Evolutionary conservation across 2,888 invertebrate genomes (phyloP), one percentile per base, ranked within the genome.

Genomic region (Malacosoma neustria): DNA sequence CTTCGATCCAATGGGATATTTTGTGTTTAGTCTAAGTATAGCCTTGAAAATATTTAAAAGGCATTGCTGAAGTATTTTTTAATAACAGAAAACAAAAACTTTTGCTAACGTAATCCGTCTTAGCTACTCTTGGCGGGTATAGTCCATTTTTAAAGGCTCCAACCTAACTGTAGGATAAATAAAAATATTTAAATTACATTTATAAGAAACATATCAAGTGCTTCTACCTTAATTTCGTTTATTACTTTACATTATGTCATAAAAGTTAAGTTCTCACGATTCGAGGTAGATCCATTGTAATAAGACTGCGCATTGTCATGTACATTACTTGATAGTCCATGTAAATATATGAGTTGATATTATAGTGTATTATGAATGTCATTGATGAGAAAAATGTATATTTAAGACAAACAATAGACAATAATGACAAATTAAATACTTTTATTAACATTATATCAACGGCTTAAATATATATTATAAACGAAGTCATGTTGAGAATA

Each of bases 211-310:
- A 22, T 3, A 7, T 7, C 22, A 22, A 22, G 2, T 22, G 22
- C 9, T 5, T 22, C 9, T 22, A 22, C 22, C 22, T 30, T 38
- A 38, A 38, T 38, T 34, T 32, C 32, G 36, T 33, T 22, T 22
- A 22, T 22, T 30, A 32, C 22, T 12, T 13, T n/a, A 13, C 33
- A 30, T 39, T 39, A 39, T 39, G 39, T 39, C 39, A 39, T 30
- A 29, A 30, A 14, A 30, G 12, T 33, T 30, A 14, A 11, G 11
- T 37, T 37, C 37, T 33, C 37, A 37, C 37, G 33, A 29, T 14
- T 29, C 9, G 22, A 22, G 22, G 22, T 3, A 22, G 22, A 22
- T 22, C 22, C 9, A 22, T 22, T 22, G 5, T 22, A 22, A 22
- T 22, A 9, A 22, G 22, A 9, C 22, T 7, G n/a, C 22, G 6